Conservation (phyloP, 2,888 invertebrate genomes). For the Parnassius mnemosyne region DNA sequence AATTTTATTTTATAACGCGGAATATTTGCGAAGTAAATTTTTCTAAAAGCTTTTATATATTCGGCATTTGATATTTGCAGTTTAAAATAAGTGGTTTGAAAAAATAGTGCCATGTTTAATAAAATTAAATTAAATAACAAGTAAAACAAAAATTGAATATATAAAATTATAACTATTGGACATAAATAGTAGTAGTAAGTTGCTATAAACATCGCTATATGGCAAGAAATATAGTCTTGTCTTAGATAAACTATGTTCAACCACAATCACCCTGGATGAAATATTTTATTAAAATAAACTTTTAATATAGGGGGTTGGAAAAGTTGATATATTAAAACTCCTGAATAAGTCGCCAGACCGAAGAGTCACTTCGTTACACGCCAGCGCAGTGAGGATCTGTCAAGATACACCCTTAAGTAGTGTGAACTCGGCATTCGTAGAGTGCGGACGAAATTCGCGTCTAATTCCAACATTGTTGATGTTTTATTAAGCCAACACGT, state of each 20-base stretch:
- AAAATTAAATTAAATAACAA: too few relatives aligned
- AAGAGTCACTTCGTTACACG: constrained; percentile 73
- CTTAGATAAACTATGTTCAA: constrained; percentile 15
- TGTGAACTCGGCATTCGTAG: constrained; percentile 55
- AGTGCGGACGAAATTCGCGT: constrained; percentile 47
- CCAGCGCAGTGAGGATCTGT: constrained; percentile 63
- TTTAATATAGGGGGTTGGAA: constrained; percentile 69
- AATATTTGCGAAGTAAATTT: too few relatives aligned
- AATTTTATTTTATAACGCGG: too few relatives aligned
- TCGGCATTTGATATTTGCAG: too few relatives aligned
- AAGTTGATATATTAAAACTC: constrained; percentile 80
- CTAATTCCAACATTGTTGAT: constrained; percentile 37
- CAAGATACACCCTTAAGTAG: constrained; percentile 70
- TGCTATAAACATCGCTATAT: too few relatives aligned
- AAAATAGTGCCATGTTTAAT: too few relatives aligned
- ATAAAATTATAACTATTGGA: too few relatives aligned
- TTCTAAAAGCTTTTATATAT: too few relatives aligned
- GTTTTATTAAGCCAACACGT: constrained; percentile 51
- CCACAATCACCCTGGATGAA: constrained; percentile 42
- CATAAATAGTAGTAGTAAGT: too few relatives aligned
- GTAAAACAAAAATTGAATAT: too few relatives aligned
- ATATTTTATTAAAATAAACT: constrained; percentile 72
- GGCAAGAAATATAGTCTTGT: not conserved
- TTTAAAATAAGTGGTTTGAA: too few relatives aligned
- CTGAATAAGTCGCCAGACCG: constrained; percentile 73